These are phyloP conservation scores for Gordius sp. DNA, from an alignment of 2,888 invertebrate genomes.

Conservation along the genomic window DNA sequence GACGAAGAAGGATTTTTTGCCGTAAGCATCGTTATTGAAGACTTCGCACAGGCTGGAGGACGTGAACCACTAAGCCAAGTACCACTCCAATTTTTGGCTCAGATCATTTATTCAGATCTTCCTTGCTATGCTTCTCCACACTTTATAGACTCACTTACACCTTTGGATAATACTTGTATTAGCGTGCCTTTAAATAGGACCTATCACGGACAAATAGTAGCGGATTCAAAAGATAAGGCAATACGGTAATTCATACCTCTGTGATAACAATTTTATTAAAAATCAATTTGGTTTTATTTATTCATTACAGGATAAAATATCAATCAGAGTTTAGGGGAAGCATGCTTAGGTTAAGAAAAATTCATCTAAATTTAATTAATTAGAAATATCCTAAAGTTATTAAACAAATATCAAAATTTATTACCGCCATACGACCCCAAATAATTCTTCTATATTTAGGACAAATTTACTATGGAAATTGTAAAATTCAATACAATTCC, in stretches of 20 bases:
- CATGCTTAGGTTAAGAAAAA: no score
- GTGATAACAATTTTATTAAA: no score
- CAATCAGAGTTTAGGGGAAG: no score
- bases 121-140: not conserved
- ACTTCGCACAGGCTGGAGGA: not conserved
- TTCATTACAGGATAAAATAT: no score
- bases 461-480: no score
- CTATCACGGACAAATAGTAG: slow-evolving; percentile 12
- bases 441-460: no score
- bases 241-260: not conserved
- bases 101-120: not conserved
- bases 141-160: not conserved
- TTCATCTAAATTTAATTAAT: no score
- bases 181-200: not conserved
- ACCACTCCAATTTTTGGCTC: slow-evolving; percentile 14
- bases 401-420: no score
- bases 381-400: no score
- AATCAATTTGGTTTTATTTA: no score
- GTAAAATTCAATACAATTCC: no score
- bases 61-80: slow-evolving; percentile 13
- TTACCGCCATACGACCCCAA: no score
- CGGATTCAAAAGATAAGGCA: not conserved
- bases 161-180: not conserved
- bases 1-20: not conserved
- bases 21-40: not conserved